phyloP scores from a whole-genome alignment of 2,888 invertebrate genomes.

The Seira musarum region DNA sequence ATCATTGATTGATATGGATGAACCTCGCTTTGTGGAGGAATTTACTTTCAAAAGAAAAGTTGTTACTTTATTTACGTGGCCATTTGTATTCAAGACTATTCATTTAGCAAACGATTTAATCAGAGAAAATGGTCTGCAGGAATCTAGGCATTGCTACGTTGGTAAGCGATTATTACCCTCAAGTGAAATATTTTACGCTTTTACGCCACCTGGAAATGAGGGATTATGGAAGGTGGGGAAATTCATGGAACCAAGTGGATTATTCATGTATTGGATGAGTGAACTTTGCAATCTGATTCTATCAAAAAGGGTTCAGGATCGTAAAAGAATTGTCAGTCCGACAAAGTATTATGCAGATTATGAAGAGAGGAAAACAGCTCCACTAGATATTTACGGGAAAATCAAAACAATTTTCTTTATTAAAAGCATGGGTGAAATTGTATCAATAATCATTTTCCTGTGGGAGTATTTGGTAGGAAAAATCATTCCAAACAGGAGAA shows the following conservation, averaged over 20 bases:
- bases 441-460: too few relatives aligned
- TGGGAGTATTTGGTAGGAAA: too few relatives aligned
- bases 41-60: not conserved
- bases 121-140: not conserved
- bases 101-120: not conserved
- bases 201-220: not conserved
- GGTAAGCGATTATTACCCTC: constrained; percentile 7
- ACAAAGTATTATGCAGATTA: not conserved
- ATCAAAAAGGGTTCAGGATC: constrained; percentile 8
- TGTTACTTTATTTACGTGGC: not conserved
- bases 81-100: not conserved
- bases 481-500: too few relatives aligned
- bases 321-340: not conserved
- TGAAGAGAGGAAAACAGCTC: not conserved
- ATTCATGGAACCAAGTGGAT: not conserved
- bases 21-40: not conserved
- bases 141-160: not conserved
- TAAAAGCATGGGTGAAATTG: too few relatives aligned
- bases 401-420: constrained; percentile 2
- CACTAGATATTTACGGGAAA: constrained; percentile 1
- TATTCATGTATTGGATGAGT: not conserved
- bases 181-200: not conserved
- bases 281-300: not conserved
- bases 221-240: not conserved
- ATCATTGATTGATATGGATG: not conserved